These are phyloP conservation scores for Caenorhabditis wallacei DNA, from an alignment of 2,888 invertebrate genomes.

Conservation along the genomic window DNA sequence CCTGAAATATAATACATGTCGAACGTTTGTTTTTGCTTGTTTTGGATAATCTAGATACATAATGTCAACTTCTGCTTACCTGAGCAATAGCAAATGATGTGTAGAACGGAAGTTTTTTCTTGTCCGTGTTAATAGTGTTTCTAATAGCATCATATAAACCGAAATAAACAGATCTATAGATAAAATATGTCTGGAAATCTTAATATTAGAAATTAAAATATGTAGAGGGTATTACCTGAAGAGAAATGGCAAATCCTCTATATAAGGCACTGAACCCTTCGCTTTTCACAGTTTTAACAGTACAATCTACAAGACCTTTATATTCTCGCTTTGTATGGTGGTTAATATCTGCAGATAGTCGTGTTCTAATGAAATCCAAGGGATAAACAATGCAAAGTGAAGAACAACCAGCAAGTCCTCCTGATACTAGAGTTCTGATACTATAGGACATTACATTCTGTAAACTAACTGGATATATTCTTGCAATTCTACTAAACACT, in stretches of 20 bases:
- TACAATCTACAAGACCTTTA: constrained; percentile 74
- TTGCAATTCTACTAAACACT: not conserved
- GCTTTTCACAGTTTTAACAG: constrained; percentile 88
- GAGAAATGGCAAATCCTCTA: constrained; percentile 94
- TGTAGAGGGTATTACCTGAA: too few relatives aligned
- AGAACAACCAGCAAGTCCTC: constrained; percentile 75
- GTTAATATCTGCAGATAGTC: constrained; percentile 74
- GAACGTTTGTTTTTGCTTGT: not conserved
- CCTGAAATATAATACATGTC: constrained; percentile 49
- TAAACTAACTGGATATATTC: constrained; percentile 1
- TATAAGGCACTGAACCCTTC: constrained; percentile 92
- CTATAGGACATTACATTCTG: constrained; percentile 72
- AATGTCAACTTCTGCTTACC: constrained; percentile 43
- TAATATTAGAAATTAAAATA: too few relatives aligned
- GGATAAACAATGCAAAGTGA: constrained; percentile 77
- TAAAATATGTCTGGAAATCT: constrained; percentile 85
- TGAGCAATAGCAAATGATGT: constrained; percentile 91
- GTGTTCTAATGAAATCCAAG: constrained; percentile 73
- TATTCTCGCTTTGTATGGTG: constrained; percentile 69
- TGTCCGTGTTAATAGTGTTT: constrained; percentile 87
- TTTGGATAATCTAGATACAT: not conserved
- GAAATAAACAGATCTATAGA: constrained; percentile 95
- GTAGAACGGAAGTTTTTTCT: constrained; percentile 90
- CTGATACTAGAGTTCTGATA: constrained; percentile 67
- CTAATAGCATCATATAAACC: constrained; percentile 96